These are phyloP conservation scores for Echinops telfairi DNA, from an alignment of 2,113 vertebrate species.

Conservation along the genomic window DNA sequence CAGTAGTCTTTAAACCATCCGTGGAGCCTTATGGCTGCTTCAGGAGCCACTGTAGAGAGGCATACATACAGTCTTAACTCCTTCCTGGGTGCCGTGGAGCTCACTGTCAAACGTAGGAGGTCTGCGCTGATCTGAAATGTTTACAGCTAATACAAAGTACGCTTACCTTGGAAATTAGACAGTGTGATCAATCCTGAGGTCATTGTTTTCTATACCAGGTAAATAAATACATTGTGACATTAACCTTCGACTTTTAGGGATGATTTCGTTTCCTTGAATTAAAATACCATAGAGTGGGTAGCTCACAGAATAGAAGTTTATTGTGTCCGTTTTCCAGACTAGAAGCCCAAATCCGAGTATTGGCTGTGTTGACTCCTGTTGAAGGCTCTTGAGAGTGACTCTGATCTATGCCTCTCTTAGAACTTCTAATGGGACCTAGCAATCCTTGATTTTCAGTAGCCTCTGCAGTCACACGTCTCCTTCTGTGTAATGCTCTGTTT, in stretches of 20 bases:
- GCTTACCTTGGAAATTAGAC: background rate
- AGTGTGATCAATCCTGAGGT: background rate
- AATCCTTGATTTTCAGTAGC: background rate
- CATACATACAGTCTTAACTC: background rate
- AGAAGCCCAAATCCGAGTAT: background rate
- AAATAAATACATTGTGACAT: background rate
- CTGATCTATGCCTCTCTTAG: background rate
- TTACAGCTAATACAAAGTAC: background rate
- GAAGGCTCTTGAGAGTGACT: background rate
- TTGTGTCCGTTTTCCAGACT: background rate
- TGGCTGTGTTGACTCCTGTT: background rate
- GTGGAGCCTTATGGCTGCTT: background rate
- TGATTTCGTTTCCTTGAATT: background rate
- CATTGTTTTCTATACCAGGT: constrained; percentile 4
- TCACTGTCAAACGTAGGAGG: background rate
- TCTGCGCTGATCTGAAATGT: background rate
- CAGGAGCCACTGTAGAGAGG: background rate
- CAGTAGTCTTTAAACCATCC: background rate
- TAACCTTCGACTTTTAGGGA: constrained; percentile 38
- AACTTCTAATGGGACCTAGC: background rate
- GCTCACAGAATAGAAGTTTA: background rate
- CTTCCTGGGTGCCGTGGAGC: background rate
- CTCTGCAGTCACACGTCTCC: background rate
- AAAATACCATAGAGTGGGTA: background rate
- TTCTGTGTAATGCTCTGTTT: background rate